A percentile compares a stretch with the other conserved stretches of the same genome.
These are phyloP conservation scores for Oreochromis aureus DNA, from an alignment of 2,113 vertebrate species.

Conservation along the genomic window DNA sequence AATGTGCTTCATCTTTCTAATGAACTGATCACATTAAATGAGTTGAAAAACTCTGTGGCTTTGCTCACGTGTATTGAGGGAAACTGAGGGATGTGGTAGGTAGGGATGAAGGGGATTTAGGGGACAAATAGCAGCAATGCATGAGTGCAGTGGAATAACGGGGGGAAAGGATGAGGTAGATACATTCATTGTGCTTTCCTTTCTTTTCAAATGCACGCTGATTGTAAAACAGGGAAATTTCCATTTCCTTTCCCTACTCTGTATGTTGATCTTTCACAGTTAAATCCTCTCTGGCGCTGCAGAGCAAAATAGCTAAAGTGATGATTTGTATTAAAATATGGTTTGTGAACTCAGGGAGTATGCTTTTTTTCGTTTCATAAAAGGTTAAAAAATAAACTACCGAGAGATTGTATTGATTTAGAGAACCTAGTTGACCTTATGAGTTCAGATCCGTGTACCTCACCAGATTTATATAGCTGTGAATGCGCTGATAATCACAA, in stretches of 20 bases:
- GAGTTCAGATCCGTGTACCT: not conserved
- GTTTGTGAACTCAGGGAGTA: not conserved
- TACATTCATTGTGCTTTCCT: not conserved
- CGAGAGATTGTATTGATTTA: not conserved
- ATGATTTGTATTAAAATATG: not conserved
- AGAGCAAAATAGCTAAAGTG: not conserved
- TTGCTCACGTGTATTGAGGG: not conserved
- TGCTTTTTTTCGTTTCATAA: not conserved
- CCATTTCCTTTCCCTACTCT: not conserved
- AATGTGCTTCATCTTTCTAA: slow-evolving; percentile 66
- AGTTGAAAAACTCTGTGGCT: slow-evolving; percentile 41
- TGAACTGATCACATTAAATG: slow-evolving; percentile 67
- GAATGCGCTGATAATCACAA: not conserved
- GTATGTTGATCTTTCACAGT: not conserved
- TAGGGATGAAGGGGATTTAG: slow-evolving; percentile 33
- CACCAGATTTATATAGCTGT: not conserved
- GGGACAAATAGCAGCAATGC: not conserved
- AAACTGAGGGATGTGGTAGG: not conserved
- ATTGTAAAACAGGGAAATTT: not conserved
- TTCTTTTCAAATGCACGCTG: not conserved
- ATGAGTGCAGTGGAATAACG: not conserved
- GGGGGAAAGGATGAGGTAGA: not conserved
- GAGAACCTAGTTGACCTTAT: not conserved
- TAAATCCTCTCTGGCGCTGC: not conserved
- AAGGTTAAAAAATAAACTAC: not conserved